A percentile compares a stretch with the other conserved stretches of the same genome.
Evolutionary conservation across 2,797 vertebrate genomes (phyloP).

Genomic region (Pseudochaenichthys georgianus): DNA sequence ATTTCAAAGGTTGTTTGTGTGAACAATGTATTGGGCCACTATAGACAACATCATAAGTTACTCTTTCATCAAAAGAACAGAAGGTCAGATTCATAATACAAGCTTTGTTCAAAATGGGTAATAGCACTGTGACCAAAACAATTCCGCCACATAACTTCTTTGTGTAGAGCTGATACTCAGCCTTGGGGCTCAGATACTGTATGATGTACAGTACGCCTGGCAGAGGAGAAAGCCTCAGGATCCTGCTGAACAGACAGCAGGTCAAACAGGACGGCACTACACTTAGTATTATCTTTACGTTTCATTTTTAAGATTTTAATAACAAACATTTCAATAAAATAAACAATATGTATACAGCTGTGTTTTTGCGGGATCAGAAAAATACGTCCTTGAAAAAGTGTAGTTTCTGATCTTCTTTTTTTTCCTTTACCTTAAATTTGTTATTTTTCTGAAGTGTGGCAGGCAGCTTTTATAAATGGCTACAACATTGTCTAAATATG

Average conservation of each 20-base stretch:
- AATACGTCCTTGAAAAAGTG: no score
- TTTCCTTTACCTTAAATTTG: no score
- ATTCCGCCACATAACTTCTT: neutral
- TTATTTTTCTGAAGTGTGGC: no score
- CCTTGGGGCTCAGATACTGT: neutral
- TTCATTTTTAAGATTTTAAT: no score
- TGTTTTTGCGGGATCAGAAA: no score
- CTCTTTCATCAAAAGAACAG: neutral
- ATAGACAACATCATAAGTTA: neutral
- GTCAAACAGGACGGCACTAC: neutral
- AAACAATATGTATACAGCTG: no score
- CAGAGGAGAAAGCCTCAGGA: neutral
- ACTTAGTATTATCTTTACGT: no score
- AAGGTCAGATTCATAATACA: neutral
- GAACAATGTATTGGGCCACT: neutral
- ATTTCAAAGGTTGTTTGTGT: neutral
- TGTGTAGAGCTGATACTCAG: neutral
- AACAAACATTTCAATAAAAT: no score
- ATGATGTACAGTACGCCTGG: neutral
- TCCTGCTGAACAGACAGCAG: neutral
- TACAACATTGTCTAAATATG: no score
- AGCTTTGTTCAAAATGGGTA: neutral
- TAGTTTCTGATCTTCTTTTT: no score
- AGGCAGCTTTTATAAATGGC: no score
- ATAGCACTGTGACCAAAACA: neutral